Percentiles rank a stretch among this genome's conserved stretches.
phyloP scores from a whole-genome alignment of 2,888 invertebrate species.

The Bruchidius siliquastri region DNA sequence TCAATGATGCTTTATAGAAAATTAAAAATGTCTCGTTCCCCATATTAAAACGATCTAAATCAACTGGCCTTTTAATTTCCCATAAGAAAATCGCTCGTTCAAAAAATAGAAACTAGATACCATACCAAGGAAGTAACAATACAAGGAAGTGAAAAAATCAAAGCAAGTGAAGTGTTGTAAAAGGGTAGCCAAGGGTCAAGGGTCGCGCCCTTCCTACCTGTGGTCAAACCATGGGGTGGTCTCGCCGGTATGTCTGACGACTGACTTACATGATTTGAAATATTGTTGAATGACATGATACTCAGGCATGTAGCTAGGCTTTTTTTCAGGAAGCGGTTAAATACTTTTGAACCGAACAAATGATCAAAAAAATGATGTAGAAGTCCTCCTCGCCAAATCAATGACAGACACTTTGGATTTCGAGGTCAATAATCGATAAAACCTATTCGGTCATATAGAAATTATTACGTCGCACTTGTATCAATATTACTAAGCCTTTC shows the following conservation, averaged over 20 bases:
- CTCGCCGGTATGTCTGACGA: not conserved
- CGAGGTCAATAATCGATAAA: too few species aligned
- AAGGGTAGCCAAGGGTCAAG: slow-evolving; percentile 15
- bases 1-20: not conserved
- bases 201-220: slow-evolving; percentile 14
- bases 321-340: slow-evolving; percentile 9
- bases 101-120: not conserved
- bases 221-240: not conserved
- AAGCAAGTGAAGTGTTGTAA: not conserved
- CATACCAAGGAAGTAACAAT: not conserved
- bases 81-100: not conserved
- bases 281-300: slow-evolving; percentile 14
- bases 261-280: slow-evolving; percentile 17
- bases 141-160: not conserved
- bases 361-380: too few species aligned
- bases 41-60: not conserved
- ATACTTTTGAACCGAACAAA: too few species aligned
- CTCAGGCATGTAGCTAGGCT: slow-evolving; percentile 6
- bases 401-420: too few species aligned
- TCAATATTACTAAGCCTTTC: too few species aligned
- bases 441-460: too few species aligned
- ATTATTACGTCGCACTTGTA: too few species aligned
- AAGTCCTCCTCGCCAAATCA: too few species aligned
- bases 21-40: not conserved
- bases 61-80: not conserved